Conservation (phyloP, 2,888 invertebrate genomes). For the Neoitamus cyanurus region DNA sequence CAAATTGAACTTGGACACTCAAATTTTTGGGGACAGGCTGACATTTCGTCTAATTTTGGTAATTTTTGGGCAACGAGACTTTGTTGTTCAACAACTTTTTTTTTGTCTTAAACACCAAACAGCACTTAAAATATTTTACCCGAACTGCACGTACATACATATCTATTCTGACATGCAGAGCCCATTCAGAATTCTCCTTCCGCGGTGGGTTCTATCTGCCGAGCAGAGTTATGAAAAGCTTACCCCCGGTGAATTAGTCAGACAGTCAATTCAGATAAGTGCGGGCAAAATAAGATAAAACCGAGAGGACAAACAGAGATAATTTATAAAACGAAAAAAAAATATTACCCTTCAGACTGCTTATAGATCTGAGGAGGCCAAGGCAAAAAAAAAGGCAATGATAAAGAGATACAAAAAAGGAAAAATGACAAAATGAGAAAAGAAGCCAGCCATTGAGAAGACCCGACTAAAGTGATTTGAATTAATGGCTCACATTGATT, state of each 20-base stretch:
- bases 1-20: too few relatives aligned
- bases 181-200: not conserved
- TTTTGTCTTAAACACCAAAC: too few relatives aligned
- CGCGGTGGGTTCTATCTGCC: not conserved
- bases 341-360: not conserved
- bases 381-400: not conserved
- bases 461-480: slow-evolving; percentile 24
- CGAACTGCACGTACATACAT: too few relatives aligned
- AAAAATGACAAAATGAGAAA: not conserved
- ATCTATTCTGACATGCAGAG: too few relatives aligned
- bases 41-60: too few relatives aligned
- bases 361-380: too few relatives aligned
- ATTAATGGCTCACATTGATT: slow-evolving; percentile 36
- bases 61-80: too few relatives aligned
- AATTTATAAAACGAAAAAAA: not conserved
- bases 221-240: not conserved
- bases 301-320: not conserved
- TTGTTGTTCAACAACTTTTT: too few relatives aligned
- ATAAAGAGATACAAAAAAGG: not conserved
- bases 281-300: not conserved
- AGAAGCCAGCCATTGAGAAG: not conserved
- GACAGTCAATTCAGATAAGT: slow-evolving; percentile 14
- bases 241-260: not conserved
- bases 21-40: too few relatives aligned
- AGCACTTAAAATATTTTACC: too few relatives aligned